These are phyloP conservation scores for Amphiprion percula DNA, from an alignment of 2,113 vertebrate genomes.

Conservation along the genomic window DNA sequence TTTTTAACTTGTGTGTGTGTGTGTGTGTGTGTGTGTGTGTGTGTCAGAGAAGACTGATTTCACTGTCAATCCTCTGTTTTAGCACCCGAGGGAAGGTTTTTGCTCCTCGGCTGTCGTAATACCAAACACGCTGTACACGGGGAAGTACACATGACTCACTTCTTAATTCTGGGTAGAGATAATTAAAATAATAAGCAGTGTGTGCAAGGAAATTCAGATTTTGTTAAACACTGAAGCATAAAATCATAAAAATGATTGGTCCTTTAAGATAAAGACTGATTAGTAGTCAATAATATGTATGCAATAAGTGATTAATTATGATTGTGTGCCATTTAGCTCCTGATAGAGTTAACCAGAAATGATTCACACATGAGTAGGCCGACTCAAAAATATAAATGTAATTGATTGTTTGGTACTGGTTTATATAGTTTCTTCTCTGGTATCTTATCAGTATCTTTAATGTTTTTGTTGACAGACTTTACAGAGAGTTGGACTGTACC, in stretches of 20 bases:
- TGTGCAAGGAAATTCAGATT: not conserved
- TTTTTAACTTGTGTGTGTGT: constrained; percentile 26
- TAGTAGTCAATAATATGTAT: not conserved
- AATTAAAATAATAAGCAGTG: not conserved
- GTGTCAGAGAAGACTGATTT: constrained; percentile 47
- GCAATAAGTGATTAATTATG: not conserved
- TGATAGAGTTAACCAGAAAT: not conserved
- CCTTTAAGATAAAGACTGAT: not conserved
- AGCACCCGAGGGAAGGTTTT: constrained; percentile 24
- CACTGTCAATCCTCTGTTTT: constrained; percentile 22
- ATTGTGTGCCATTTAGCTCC: not conserved
- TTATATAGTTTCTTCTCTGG: not conserved
- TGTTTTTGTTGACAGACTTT: not conserved
- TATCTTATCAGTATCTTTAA: not conserved
- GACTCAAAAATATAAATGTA: not conserved
- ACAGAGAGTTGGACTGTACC: not conserved
- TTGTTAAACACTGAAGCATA: not conserved
- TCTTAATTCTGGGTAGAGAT: not conserved
- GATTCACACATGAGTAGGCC: not conserved
- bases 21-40: constrained; percentile 41
- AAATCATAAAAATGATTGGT: not conserved
- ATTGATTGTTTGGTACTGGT: not conserved
- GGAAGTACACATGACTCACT: constrained; percentile 11
- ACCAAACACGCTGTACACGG: constrained; percentile 7
- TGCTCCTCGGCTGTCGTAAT: constrained; percentile 15